phyloP scores from a whole-genome alignment of 2,113 vertebrate species.

The Arenaria interpres region DNA sequence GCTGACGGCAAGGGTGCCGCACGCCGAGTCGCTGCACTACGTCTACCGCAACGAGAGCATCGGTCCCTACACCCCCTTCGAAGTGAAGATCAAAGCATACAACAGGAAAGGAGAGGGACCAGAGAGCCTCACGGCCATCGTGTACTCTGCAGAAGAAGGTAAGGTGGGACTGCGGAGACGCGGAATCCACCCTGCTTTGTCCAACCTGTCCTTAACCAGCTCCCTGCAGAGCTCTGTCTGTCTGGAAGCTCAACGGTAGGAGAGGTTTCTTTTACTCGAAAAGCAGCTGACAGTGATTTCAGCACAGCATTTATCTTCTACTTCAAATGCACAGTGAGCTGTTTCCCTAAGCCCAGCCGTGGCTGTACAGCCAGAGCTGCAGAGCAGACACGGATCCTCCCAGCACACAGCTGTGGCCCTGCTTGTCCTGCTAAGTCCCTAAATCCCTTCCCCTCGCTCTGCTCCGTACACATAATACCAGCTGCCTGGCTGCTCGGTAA shows the following conservation, averaged over 20 bases:
- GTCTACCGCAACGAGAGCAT: conserved; percentile 91
- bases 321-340: neutral
- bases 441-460: neutral
- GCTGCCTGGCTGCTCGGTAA: neutral
- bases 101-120: conserved; percentile 93
- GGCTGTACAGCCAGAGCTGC: neutral
- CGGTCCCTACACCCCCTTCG: conserved; percentile 88
- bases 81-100: conserved; percentile 92
- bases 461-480: neutral
- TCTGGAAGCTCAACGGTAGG: rapidly evolving
- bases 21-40: conserved; percentile 87
- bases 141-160: conserved; percentile 96
- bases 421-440: neutral
- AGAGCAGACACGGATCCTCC: neutral
- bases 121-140: conserved; percentile 86
- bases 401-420: neutral
- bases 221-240: neutral
- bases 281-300: neutral
- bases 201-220: neutral
- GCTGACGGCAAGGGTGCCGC: conserved; percentile 78
- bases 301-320: neutral
- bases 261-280: neutral
- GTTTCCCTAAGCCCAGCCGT: neutral
- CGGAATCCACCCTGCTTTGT: rapidly evolving
- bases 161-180: neutral